A percentile compares a stretch with the other conserved stretches of the same genome.
These are phyloP conservation scores for Xerus rutilus DNA, from an alignment of 2,797 vertebrate genomes.

Conservation along the genomic window DNA sequence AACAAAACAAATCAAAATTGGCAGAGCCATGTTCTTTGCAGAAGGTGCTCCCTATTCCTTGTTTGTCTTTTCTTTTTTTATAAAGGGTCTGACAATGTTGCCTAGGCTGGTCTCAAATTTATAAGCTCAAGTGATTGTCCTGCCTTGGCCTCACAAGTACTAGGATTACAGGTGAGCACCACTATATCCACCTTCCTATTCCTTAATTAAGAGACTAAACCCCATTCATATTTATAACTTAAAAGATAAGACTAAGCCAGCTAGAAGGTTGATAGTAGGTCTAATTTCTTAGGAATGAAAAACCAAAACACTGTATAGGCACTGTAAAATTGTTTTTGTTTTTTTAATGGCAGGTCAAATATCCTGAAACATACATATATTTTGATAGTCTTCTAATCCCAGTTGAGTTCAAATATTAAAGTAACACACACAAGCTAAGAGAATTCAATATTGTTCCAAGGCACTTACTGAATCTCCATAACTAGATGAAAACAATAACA, in stretches of 20 bases:
- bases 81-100: too few species aligned
- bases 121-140: background rate
- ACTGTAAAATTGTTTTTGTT: slow-evolving; percentile 77
- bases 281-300: slow-evolving; percentile 80
- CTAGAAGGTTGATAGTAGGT: background rate
- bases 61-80: background rate
- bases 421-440: slow-evolving; percentile 89
- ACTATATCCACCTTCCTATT: background rate
- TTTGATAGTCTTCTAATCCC: slow-evolving; percentile 88
- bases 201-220: background rate
- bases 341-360: slow-evolving; percentile 93
- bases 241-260: background rate
- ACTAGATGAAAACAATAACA: slow-evolving; percentile 91
- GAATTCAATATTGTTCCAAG: slow-evolving; percentile 92
- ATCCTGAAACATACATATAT: slow-evolving; percentile 93
- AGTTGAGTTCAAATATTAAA: slow-evolving; percentile 90
- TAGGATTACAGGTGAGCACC: background rate
- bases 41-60: background rate
- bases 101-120: background rate
- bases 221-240: background rate
- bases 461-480: slow-evolving; percentile 95
- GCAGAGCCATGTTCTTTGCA: background rate
- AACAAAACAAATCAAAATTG: too few species aligned
- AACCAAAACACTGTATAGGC: slow-evolving; percentile 77
- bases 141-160: background rate